These are phyloP conservation scores for Alouatta palliata DNA, from an alignment of 2,113 vertebrate species.

Conservation along the genomic window DNA sequence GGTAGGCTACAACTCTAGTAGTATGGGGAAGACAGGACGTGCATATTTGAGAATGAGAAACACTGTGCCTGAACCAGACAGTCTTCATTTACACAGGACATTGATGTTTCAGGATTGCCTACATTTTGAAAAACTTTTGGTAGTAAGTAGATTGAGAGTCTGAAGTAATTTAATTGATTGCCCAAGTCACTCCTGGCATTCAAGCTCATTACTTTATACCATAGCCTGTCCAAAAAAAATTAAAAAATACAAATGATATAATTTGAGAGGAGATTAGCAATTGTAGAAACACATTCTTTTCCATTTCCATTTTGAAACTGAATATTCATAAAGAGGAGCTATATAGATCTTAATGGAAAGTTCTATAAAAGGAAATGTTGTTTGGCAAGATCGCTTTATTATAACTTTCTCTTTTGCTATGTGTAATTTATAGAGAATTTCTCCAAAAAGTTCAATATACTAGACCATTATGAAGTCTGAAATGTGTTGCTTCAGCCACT, in stretches of 20 bases:
- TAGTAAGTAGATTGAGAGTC: neutral
- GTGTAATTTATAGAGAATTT: neutral
- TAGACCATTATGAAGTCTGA: neutral
- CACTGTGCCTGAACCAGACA: neutral
- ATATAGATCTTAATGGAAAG: neutral
- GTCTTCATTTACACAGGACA: neutral
- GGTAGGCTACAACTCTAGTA: neutral
- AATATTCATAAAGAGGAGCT: neutral
- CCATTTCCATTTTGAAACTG: neutral
- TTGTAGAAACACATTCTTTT: neutral
- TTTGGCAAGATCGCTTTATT: neutral
- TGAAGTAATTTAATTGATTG: neutral
- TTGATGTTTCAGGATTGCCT: neutral
- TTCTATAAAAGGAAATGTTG: neutral
- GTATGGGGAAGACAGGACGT: neutral
- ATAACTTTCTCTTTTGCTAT: neutral
- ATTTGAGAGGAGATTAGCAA: neutral
- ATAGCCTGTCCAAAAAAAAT: neutral
- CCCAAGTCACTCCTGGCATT: neutral
- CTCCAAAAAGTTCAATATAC: slow-evolving; percentile 27
- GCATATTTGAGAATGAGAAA: neutral
- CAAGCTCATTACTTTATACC: neutral
- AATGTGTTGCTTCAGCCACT: slow-evolving; percentile 8
- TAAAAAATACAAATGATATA: neutral
- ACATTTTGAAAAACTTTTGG: neutral